Conservation (phyloP, 2,888 invertebrate species). For the Sturmia bella region DNA sequence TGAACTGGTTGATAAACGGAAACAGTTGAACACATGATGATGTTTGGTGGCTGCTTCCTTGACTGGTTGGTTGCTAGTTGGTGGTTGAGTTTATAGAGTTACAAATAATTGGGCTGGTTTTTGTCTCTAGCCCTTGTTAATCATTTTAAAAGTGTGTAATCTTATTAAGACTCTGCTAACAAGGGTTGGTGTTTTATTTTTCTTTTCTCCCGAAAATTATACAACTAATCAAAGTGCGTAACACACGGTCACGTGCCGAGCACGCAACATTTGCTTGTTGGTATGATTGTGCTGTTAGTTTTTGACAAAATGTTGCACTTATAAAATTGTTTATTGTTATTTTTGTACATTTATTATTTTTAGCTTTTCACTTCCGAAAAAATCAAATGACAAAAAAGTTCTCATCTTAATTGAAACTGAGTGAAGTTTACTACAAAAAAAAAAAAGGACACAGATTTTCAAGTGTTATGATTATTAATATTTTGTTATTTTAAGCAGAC, state of each 20-base stretch:
- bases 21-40: constrained; percentile 20
- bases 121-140: constrained; percentile 51
- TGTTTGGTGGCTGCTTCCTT: background rate
- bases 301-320: constrained; percentile 63
- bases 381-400: constrained; percentile 55
- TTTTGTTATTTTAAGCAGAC: constrained; percentile 44
- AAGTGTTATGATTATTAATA: constrained; percentile 70
- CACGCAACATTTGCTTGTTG: constrained; percentile 53
- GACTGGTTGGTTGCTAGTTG: background rate
- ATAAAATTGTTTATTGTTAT: constrained; percentile 60
- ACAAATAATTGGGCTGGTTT: constrained; percentile 51
- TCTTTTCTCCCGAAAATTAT: constrained; percentile 52
- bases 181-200: constrained; percentile 46
- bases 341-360: constrained; percentile 32
- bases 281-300: background rate
- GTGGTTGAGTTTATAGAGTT: constrained; percentile 52
- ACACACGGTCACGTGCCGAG: constrained; percentile 76
- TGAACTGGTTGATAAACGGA: constrained; percentile 41
- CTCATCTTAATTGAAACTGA: constrained; percentile 60
- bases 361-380: constrained; percentile 12
- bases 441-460: constrained; percentile 64
- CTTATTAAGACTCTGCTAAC: constrained; percentile 40
- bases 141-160: constrained; percentile 46
- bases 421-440: constrained; percentile 24
- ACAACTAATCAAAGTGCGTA: constrained; percentile 78